These are phyloP conservation scores for Mobula birostris DNA, from an alignment of 2,113 vertebrate genomes.

Conservation along the genomic window DNA sequence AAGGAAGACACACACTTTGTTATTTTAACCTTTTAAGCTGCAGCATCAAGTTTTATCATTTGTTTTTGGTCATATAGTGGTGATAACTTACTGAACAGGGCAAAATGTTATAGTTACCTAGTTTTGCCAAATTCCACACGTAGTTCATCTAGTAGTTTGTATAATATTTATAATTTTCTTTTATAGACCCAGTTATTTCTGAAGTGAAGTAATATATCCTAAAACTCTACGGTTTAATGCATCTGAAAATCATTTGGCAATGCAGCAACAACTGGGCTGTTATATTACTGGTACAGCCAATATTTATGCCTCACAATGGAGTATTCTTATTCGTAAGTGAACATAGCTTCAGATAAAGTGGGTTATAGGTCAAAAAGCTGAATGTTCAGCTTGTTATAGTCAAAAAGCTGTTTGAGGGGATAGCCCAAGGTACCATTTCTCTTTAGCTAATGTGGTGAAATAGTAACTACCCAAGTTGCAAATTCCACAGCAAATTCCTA, in stretches of 20 bases:
- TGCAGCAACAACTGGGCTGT: background rate
- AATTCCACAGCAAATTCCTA: too few species aligned
- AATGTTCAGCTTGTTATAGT: too few species aligned
- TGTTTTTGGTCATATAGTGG: background rate
- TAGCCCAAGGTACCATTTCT: constrained; percentile 28
- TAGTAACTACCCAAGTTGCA: background rate
- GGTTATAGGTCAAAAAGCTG: background rate
- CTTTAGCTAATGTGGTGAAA: constrained; percentile 39
- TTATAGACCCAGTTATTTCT: background rate
- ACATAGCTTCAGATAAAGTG: background rate
- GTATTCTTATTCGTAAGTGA: background rate
- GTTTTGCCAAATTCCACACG: background rate
- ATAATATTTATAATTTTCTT: background rate
- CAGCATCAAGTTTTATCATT: background rate
- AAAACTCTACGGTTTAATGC: background rate
- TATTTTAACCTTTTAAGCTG: background rate
- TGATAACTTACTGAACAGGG: background rate
- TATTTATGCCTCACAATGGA: background rate
- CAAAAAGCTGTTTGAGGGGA: constrained; percentile 11
- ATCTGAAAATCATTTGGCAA: constrained; percentile 3
- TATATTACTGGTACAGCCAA: background rate
- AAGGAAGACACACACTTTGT: background rate
- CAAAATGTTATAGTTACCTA: background rate
- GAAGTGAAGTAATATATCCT: background rate
- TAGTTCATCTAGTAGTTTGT: background rate